Base-by-base conservation (phyloP, 2,797 vertebrate species). In the Lepilemur ruficaudatus region DNA sequence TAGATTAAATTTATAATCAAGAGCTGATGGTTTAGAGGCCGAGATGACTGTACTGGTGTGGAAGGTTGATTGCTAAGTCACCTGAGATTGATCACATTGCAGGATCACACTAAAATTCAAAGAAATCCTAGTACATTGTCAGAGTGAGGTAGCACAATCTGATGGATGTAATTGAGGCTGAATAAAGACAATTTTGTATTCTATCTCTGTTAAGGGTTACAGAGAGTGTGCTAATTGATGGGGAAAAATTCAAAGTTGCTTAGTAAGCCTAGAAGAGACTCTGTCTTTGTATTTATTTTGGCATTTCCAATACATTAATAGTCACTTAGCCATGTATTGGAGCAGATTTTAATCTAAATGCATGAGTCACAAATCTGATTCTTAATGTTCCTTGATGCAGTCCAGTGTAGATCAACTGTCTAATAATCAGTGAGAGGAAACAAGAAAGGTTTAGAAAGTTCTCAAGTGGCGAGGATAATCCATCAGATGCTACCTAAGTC, bases 1-100 rank as follows among this genome's bases (percentile, higher is more conserved):
- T n/a, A 87, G 48, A 50, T 87, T 41, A 93, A 92, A 88, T 85
- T 84, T 91, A 30, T 67, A 89, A 91, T 52, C 15, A 30, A 50
- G 83, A 91, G 11, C 9, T 52, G 41, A 80, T n/a, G 50, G 52
- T 70, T 83, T 43, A 55, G 18, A 96, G 76, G 28, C 65, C 59
- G 9, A 84, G 46, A 85, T 81, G 46, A n/a, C n/a, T 92, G n/a
- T 8, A 32, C 2, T 79, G 38, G 59, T 91, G n/a, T 89, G 48
- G 23, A 25, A 72, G 65, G 20, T 61, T 70, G 23, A 65, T 92
- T 69, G 20, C 18, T 69, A 50, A 65, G 4, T 70, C 30, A 50
- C 32, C 23, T 23, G 10, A 91, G 79, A 84, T 91, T 43, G 81
- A 48, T 32, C 63, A 81, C n/a, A 61, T 85, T 91, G 92, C 55